Conservation (phyloP, 2,113 vertebrate species). For the Notarius lentiginosus region DNA sequence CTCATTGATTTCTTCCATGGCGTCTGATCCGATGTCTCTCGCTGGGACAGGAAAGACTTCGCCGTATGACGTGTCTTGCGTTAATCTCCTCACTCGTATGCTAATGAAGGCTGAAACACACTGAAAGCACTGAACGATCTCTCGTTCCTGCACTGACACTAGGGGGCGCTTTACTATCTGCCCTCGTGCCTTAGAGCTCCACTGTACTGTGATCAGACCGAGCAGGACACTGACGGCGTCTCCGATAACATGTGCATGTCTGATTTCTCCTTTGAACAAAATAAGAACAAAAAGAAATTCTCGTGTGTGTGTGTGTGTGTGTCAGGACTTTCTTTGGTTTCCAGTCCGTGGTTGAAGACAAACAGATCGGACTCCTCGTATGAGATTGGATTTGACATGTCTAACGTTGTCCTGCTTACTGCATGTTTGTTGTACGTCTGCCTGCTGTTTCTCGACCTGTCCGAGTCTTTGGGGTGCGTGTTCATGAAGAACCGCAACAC, state of each 20-base stretch:
- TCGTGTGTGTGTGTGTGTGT: slow-evolving; percentile 9
- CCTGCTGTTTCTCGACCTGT: not conserved
- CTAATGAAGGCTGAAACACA: slow-evolving; percentile 45
- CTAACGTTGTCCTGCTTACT: not conserved
- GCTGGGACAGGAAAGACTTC: not conserved
- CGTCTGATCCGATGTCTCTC: not conserved
- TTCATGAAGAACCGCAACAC: not conserved
- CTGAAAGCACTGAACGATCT: slow-evolving; percentile 13
- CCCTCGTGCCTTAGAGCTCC: slow-evolving; percentile 38
- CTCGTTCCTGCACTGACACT: not conserved
- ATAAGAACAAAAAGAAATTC: not conserved
- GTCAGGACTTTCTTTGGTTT: not conserved
- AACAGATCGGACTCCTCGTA: not conserved
- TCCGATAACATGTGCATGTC: not conserved
- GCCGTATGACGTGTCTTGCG: slow-evolving; percentile 42
- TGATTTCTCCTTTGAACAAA: not conserved
- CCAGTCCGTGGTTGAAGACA: not conserved
- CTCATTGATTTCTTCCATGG: slow-evolving; percentile 31
- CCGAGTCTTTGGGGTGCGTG: not conserved
- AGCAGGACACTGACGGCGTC: slow-evolving; percentile 40
- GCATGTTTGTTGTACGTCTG: slow-evolving; percentile 2
- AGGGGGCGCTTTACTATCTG: not conserved
- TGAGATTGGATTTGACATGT: not conserved
- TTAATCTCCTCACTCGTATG: not conserved
- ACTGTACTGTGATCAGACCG: slow-evolving; percentile 37